Base-by-base conservation (phyloP, 2,113 vertebrate genomes). In the Paramormyrops kingsleyae region DNA sequence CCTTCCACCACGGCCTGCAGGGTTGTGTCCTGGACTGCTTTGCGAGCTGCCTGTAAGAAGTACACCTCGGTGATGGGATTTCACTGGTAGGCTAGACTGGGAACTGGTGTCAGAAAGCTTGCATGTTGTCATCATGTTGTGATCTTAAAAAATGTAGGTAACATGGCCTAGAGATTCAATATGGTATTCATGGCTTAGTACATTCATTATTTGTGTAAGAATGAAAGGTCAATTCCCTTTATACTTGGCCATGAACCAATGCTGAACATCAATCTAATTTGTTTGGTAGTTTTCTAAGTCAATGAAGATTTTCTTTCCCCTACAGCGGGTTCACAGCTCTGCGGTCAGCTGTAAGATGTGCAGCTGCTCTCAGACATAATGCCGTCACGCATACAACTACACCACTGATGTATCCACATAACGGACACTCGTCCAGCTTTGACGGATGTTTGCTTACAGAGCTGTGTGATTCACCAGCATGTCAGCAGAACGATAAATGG, bases 11-110 rank as follows among this genome's bases (percentile, higher is more conserved):
- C 92, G 2, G 88, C 17, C 0, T 92, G 0, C 95, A 96, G 93
- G 91, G 66, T 93, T 90, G 90, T 89, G 87, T 96, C 96, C 53
- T 93, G 93, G 85, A 91, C 95, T 7, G 90, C 92, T 90, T 96
- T 96, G 39, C 96, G 96, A 42, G 95, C 94, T 35, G 95, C 90
- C 96, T 96, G 87, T 89, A 89, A 89, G 83, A 13, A n/a, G 35
- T n/a, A 62, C 62, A 0, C 6, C 15, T 9, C 35, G 56, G 19
- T 87, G 5, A 88, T 15, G 8, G 7, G 24, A 87, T 47, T 24
- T 87, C 85, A 52, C 47, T 53, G 47, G 35, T 17, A 31, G 44
- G 53, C 50, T 17, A 35, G 31, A 31, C 35, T 77, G 70, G 70
- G 70, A 35, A 77, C 31, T 39, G 27, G 15, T 77, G 70, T 77